Conservation (phyloP, 2,113 vertebrate species). For the Mola mola region DNA sequence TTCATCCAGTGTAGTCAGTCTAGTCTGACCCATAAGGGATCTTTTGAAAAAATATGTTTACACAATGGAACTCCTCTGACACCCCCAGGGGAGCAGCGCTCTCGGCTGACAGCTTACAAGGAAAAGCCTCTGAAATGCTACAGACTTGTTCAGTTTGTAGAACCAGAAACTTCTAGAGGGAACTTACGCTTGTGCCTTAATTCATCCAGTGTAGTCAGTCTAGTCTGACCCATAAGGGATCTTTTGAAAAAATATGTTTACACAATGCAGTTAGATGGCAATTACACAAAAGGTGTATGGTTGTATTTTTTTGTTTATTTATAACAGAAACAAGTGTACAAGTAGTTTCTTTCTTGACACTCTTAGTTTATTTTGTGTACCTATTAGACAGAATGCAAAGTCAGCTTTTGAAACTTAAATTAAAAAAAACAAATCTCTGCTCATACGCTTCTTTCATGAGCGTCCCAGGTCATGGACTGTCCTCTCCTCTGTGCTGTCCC, state of each 20-base stretch:
- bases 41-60: neutral
- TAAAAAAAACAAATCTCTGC: too few species aligned
- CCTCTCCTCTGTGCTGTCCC: too few species aligned
- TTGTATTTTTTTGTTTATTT: too few species aligned
- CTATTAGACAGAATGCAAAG: too few species aligned
- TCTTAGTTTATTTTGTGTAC: too few species aligned
- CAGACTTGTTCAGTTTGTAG: constrained; percentile 8
- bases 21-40: neutral
- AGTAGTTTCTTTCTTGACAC: too few species aligned
- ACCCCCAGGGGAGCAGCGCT: neutral
- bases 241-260: neutral
- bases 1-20: neutral
- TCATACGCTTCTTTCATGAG: too few species aligned
- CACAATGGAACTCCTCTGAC: constrained; percentile 9
- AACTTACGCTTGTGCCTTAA: too few species aligned
- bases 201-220: neutral
- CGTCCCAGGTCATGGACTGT: too few species aligned
- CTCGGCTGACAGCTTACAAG: constrained; percentile 14
- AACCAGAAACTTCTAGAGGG: neutral
- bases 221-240: neutral
- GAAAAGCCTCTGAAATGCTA: constrained; percentile 10
- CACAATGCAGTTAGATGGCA: neutral
- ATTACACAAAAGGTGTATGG: too few species aligned
- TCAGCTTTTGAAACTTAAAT: too few species aligned
- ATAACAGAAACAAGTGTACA: too few species aligned